Evolutionary conservation across 2,797 vertebrate species (phyloP).

Genomic region (Alcedo atthis): DNA sequence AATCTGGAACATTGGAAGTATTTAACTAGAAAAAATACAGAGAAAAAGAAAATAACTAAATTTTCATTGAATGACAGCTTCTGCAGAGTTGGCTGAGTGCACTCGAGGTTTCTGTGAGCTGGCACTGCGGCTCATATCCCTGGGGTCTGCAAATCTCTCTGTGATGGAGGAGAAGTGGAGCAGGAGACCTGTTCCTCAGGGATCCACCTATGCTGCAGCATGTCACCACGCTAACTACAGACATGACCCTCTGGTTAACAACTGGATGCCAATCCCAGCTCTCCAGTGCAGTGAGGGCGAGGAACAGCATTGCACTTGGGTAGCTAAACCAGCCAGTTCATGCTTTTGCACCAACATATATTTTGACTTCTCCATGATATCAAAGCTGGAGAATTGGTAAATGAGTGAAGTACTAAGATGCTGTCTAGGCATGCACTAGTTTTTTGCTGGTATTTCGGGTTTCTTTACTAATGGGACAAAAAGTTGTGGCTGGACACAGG

Average conservation of each 20-base stretch:
- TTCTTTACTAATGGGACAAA: not conserved
- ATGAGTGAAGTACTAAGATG: not conserved
- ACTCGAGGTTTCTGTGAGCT: not conserved
- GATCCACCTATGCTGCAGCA: not conserved
- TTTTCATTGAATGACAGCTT: not conserved
- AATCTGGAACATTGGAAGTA: not conserved
- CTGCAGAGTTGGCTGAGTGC: not conserved
- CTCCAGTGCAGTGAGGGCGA: fast-evolving
- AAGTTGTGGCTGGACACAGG: not conserved
- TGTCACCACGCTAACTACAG: not conserved
- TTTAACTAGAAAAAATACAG: not conserved
- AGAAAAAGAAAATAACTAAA: not conserved
- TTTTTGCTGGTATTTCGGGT: not conserved
- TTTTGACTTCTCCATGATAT: not conserved
- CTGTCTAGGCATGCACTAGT: fast-evolving
- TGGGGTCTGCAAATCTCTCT: not conserved
- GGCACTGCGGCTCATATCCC: fast-evolving
- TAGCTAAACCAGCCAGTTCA: not conserved
- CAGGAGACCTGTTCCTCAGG: too few relatives aligned
- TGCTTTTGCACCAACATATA: fast-evolving
- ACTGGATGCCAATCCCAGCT: not conserved
- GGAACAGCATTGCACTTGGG: not conserved
- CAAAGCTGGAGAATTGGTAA: not conserved
- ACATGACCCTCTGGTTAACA: not conserved
- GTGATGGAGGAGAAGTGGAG: too few relatives aligned